Percentiles rank a stretch among this genome's conserved stretches.
Conservation (phyloP, 2,113 vertebrate genomes). For the Engystomops pustulosus region DNA sequence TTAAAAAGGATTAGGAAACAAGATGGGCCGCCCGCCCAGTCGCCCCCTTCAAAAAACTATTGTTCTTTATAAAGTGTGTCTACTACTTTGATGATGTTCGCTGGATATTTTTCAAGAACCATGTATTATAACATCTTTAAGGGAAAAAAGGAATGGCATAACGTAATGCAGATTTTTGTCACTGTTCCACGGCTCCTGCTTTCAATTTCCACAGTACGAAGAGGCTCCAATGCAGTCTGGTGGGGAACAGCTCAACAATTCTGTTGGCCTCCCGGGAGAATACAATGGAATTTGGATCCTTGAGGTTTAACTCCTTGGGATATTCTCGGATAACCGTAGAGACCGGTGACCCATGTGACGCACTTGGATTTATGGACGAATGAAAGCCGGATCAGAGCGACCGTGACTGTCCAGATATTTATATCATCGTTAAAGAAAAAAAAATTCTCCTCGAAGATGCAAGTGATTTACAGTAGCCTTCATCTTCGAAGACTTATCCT, state of each 20-base stretch:
- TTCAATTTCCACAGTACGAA: conserved; percentile 80
- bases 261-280: conserved; percentile 66
- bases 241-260: conserved; percentile 69
- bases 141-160: conserved; percentile 73
- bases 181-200: conserved; percentile 85
- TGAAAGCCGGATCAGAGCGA: not conserved
- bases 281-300: conserved; percentile 72
- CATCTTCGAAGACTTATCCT: not conserved
- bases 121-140: conserved; percentile 80
- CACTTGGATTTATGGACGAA: not conserved
- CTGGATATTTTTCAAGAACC: conserved; percentile 79
- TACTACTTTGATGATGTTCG: conserved; percentile 85
- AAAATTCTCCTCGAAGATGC: not conserved
- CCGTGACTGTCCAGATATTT: not conserved
- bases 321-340: not conserved
- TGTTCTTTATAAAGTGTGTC: conserved; percentile 68
- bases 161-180: conserved; percentile 91
- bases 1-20: conserved; percentile 68
- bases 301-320: conserved; percentile 49
- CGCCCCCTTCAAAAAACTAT: conserved; percentile 68
- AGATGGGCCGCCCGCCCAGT: conserved; percentile 62
- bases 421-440: not conserved
- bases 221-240: conserved; percentile 72
- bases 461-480: not conserved
- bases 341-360: not conserved